These are phyloP conservation scores for Microdon myrmicae DNA, from an alignment of 2,888 invertebrate genomes.

Conservation along the genomic window DNA sequence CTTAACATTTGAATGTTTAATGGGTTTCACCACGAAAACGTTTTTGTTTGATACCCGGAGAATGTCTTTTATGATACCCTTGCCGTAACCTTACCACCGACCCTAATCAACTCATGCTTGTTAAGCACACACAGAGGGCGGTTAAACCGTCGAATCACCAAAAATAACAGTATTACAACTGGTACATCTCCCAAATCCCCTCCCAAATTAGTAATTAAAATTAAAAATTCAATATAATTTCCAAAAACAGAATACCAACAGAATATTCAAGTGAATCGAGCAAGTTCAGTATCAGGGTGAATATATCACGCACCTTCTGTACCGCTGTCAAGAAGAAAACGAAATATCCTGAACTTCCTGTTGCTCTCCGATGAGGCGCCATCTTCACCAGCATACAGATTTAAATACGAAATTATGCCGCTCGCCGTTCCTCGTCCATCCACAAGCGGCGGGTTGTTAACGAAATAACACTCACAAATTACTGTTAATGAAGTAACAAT, in stretches of 20 bases:
- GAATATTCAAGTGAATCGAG: slow-evolving; percentile 32
- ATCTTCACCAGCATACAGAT: slow-evolving; percentile 21
- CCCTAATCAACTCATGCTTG: too few relatives aligned
- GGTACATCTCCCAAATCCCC: neutral
- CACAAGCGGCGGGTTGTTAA: slow-evolving; percentile 31
- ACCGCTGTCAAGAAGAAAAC: too few relatives aligned
- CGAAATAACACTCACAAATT: slow-evolving; percentile 50
- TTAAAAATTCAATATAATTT: slow-evolving; percentile 50
- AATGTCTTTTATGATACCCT: too few relatives aligned
- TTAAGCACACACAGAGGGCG: slow-evolving; percentile 4
- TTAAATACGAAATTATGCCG: slow-evolving; percentile 14
- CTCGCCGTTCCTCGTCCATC: slow-evolving; percentile 6
- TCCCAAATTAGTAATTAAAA: slow-evolving; percentile 43
- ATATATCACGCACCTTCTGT: too few relatives aligned
- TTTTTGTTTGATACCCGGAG: too few relatives aligned
- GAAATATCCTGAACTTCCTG: too few relatives aligned
- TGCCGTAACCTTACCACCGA: too few relatives aligned
- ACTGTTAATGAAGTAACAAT: slow-evolving; percentile 52
- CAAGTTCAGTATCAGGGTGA: neutral
- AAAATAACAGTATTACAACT: slow-evolving; percentile 26
- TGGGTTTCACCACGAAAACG: too few relatives aligned
- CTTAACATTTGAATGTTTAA: too few relatives aligned
- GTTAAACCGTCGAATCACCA: slow-evolving; percentile 23
- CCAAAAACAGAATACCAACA: slow-evolving; percentile 30
- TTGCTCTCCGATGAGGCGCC: slow-evolving; percentile 15